Base-by-base conservation (phyloP, 2,113 vertebrate species). In the Choloepus hoffmanni region DNA sequence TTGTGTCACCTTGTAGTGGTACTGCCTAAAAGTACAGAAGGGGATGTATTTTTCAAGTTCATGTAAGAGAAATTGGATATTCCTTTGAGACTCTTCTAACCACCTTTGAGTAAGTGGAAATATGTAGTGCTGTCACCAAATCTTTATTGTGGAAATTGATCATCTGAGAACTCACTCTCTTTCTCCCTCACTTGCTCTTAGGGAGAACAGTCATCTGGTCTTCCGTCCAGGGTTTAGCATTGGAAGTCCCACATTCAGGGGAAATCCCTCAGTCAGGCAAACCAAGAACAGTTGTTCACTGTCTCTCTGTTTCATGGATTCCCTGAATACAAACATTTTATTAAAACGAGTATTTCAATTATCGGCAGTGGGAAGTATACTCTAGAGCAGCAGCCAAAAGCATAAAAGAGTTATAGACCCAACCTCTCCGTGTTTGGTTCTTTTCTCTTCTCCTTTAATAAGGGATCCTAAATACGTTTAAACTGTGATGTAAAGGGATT, bases 51-150 rank as follows among this genome's bases (percentile, higher is more conserved):
- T 85, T 68, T 95, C 92, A 93, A 74, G 81, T 89, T 85, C 74
- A 82, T 68, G 55, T 82, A 40, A 81, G 94, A 89, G 30, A 92
- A 79, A 84, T n/a, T 3, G 13, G n/a, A 43, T 60, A 82, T 76
- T 87, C 81, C 70, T 93, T n/a, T 58, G 67, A 87, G 77, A 74
- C 14, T 45, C 53, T 89, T 30, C 62, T 45, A 93, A 94, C 21
- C 1, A 1, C 43, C 85, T 93, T 50, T 94, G 89, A 85, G 55
- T 95, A 48, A 72, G 12, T 7, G n/a, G 50, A 77, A 72, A 88
- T 77, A 63, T 4, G 26, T 7, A 45, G 9, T 55, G 33, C 7
- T 90, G 70, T 81, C 50, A 67, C 67, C 89, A 84, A 93, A 72
- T 90, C 10, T 2, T 79, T 30, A 74, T 1, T 58, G 55, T 73